These are phyloP conservation scores for Drosophila dives DNA, from an alignment of 2,888 invertebrate genomes.

Conservation along the genomic window DNA sequence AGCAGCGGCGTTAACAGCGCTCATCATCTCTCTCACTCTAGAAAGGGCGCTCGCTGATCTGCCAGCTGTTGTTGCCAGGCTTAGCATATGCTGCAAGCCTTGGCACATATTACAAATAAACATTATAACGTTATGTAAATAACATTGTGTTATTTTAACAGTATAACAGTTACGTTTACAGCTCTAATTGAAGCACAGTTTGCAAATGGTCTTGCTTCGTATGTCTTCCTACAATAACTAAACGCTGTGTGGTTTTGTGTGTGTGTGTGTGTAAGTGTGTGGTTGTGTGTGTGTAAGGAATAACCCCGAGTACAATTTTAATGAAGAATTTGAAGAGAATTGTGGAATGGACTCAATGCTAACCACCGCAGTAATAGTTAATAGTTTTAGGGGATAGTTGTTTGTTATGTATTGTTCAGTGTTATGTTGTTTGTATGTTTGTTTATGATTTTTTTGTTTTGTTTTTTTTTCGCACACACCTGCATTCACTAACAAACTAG, in stretches of 20 bases:
- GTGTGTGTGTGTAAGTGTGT: constrained; percentile 16
- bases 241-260: constrained; percentile 4
- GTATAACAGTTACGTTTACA: constrained; percentile 10
- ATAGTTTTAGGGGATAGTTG: constrained; percentile 18
- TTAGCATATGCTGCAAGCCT: not conserved
- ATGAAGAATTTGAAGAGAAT: constrained; percentile 21
- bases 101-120: not conserved
- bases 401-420: constrained; percentile 38
- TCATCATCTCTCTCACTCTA: not conserved
- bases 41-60: not conserved
- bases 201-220: constrained; percentile 27
- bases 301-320: constrained; percentile 23
- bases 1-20: not conserved
- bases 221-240: constrained; percentile 46
- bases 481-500: constrained; percentile 84
- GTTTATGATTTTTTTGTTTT: constrained; percentile 44
- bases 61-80: not conserved
- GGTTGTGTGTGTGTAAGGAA: constrained; percentile 12
- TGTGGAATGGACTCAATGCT: constrained; percentile 22
- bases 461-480: constrained; percentile 82
- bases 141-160: not conserved
- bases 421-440: constrained; percentile 45
- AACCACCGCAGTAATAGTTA: constrained; percentile 19
- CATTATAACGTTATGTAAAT: not conserved
- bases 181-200: constrained; percentile 19